Conservation (phyloP, 2,797 vertebrate genomes). For the Neolamprologus multifasciatus region DNA sequence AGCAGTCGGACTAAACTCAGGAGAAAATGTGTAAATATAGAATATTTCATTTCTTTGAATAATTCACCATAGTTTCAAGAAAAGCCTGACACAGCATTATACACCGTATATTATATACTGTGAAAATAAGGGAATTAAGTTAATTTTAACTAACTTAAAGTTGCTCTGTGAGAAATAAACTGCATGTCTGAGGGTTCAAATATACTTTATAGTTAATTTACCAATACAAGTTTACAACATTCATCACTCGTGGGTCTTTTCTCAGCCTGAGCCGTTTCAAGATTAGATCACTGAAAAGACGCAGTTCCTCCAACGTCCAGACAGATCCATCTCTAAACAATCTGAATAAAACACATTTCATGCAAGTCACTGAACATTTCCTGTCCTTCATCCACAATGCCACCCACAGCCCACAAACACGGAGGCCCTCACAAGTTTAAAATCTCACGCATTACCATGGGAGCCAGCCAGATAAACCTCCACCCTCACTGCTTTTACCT, state of each 20-base stretch:
- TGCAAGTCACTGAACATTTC: constrained; percentile 20
- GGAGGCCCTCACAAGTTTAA: neutral
- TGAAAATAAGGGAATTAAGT: neutral
- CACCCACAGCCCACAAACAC: neutral
- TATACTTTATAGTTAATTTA: neutral
- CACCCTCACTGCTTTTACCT: neutral
- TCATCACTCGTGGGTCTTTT: neutral
- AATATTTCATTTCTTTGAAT: neutral
- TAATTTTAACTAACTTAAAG: neutral
- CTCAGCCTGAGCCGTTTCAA: neutral
- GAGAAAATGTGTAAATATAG: neutral
- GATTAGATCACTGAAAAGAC: neutral
- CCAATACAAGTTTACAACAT: neutral
- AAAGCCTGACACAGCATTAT: neutral
- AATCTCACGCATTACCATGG: neutral
- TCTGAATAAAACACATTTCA: constrained; percentile 14
- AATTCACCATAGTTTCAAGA: neutral
- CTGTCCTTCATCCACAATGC: neutral
- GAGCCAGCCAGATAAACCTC: neutral
- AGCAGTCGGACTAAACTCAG: neutral
- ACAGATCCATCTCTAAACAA: neutral
- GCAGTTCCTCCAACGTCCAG: neutral
- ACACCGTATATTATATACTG: neutral
- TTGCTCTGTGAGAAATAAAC: neutral
- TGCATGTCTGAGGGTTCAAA: neutral